These are phyloP conservation scores for Branchellion lobata DNA, from an alignment of 2,888 invertebrate genomes.

Conservation along the genomic window DNA sequence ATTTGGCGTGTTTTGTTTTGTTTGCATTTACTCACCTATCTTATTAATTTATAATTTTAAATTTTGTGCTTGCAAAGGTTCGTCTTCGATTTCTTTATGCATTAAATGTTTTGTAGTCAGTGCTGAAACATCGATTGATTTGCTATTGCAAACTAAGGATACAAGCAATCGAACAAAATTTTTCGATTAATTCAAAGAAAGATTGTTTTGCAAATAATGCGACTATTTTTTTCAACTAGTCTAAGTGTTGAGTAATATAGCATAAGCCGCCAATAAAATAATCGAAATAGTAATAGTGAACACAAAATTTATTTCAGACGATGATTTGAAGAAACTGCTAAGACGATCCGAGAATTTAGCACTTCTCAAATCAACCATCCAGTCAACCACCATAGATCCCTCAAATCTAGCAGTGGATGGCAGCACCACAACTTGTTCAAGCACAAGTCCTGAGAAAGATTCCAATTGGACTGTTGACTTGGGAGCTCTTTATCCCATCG, in stretches of 20 bases:
- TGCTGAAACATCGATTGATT: too few species aligned
- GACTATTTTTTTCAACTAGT: not conserved
- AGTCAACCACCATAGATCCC: conserved; percentile 42
- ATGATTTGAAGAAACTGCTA: not conserved
- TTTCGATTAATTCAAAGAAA: not conserved
- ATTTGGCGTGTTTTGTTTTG: not conserved
- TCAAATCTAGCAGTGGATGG: conserved; percentile 47
- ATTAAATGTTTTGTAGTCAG: too few species aligned
- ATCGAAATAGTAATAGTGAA: too few species aligned
- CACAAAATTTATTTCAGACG: too few species aligned
- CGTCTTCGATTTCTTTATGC: not conserved
- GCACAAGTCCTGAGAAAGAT: conserved; percentile 20
- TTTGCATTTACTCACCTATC: not conserved
- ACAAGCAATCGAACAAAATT: not conserved
- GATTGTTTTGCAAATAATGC: not conserved
- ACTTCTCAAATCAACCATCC: conserved; percentile 19
- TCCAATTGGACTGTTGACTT: conserved; percentile 46
- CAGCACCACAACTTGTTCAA: conserved; percentile 36
- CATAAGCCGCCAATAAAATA: too few species aligned
- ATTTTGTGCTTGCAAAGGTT: not conserved
- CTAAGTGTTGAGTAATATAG: not conserved
- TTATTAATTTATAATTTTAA: not conserved
- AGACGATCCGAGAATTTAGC: conserved; percentile 36
- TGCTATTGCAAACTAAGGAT: too few species aligned
- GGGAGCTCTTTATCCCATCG: conserved; percentile 28